A percentile compares a stretch with the other conserved stretches of the same genome.
phyloP scores from a whole-genome alignment of 2,888 invertebrate genomes.

The Therioaphis trifolii region DNA sequence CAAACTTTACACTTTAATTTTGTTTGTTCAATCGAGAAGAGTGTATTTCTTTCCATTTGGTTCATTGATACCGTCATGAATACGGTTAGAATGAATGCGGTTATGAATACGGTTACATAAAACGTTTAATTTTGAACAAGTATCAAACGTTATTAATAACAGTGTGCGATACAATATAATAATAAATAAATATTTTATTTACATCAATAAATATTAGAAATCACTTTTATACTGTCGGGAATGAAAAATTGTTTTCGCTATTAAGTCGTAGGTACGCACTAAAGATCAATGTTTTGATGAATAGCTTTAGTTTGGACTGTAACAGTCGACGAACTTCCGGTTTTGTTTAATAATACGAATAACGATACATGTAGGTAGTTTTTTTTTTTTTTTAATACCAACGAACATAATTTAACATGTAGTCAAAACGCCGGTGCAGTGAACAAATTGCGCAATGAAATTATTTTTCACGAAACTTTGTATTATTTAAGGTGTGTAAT shows the following conservation, averaged over 20 bases:
- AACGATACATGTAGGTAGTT: background rate
- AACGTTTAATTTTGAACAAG: background rate
- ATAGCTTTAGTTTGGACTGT: background rate
- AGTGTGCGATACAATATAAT: background rate
- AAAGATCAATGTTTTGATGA: conserved; percentile 10
- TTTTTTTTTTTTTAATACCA: background rate
- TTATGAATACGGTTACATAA: too few relatives aligned
- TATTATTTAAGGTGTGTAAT: too few relatives aligned
- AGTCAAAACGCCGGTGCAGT: background rate
- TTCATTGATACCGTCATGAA: background rate
- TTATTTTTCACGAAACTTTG: background rate
- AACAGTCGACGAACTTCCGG: conserved; percentile 2
- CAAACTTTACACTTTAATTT: too few relatives aligned
- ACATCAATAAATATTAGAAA: background rate
- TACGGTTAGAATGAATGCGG: background rate
- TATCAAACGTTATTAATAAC: background rate
- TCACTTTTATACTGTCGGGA: background rate
- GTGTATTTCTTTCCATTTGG: background rate
- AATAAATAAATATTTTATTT: background rate
- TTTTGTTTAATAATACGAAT: too few relatives aligned
- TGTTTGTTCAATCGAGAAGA: too few relatives aligned
- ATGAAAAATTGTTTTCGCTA: conserved; percentile 21
- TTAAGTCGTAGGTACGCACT: background rate
- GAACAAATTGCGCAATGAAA: background rate
- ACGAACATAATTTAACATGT: background rate